A percentile compares a stretch with the other conserved stretches of the same genome.
phyloP scores from a whole-genome alignment of 2,113 vertebrate genomes.

The Illadopsis cleaveri region DNA sequence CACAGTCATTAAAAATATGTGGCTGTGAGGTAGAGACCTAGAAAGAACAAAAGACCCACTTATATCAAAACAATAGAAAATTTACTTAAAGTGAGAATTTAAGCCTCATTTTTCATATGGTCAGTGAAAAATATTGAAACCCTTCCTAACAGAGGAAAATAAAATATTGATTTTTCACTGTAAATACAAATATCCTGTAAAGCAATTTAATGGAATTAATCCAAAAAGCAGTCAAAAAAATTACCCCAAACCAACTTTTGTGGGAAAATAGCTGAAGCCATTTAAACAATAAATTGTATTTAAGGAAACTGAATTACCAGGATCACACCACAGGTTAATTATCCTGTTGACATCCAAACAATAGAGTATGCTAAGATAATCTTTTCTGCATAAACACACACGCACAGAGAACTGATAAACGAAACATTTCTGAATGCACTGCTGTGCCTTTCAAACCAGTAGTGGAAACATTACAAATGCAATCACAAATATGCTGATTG shows the following conservation, averaged over 20 bases:
- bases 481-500: background rate
- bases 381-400: background rate
- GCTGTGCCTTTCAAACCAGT: background rate
- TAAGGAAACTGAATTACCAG: background rate
- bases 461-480: background rate
- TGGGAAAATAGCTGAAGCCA: background rate
- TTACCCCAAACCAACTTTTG: background rate
- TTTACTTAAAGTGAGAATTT: background rate
- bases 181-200: background rate
- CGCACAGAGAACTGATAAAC: background rate
- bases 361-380: background rate
- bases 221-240: background rate
- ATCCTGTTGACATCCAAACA: background rate
- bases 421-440: background rate
- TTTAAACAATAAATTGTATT: background rate
- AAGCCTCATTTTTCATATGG: background rate
- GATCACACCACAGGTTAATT: slow-evolving; percentile 2
- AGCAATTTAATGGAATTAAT: background rate
- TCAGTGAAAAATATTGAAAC: background rate
- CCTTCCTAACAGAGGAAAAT: background rate
- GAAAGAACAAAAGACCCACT: background rate
- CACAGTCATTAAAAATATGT: background rate
- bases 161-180: background rate
- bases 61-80: background rate
- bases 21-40: background rate